Evolutionary conservation across 2,888 invertebrate species (phyloP), one percentile per base, ranked within the genome.

Genomic region (Ferdinandea cuprea): DNA sequence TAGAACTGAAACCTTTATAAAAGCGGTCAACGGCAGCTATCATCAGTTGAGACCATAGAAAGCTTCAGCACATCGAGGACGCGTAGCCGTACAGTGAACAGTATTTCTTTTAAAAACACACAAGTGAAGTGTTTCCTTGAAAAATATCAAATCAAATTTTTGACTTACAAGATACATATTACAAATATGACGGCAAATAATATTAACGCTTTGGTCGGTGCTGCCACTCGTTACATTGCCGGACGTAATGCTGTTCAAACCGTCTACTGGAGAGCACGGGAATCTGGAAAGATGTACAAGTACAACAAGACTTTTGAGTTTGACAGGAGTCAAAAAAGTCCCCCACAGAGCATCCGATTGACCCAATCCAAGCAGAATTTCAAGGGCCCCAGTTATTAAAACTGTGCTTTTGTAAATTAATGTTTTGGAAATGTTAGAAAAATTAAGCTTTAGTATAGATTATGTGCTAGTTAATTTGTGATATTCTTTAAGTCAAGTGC

Each of bases 191-290:
- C 87, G 48, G 85, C 87, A 17, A 89, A 86, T 32, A 89, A 89
- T 85, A 85, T 89, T 85, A 93, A 93, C 86, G 91, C 92, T 86
- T 89, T 95, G 88, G 93, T 95, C 83, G 94, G 95, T 86, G 93
- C 94, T 85, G 93, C 95, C 42, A 94, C 94, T 17, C 93, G 95
- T 73, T 95, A 94, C 89, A 94, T 95, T 85, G 94, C 94, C 56
- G 94, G 95, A 56, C 93, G 94, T 78, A 94, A 95, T 87, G 95
- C 95, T 0, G 93, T 95, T 19, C 95, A 95, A 88, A 95, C 95
- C 0, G 94, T 95, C 0, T 95, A 95, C 87, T 95, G 95, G 95
- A 92, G 95, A 87, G 92, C 93, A 46, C 91, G 92, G 4, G 86
- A 88, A 56, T 91, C 90, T 85, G 92, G 92, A 32, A 92, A 92